Percentiles rank a stretch among this genome's conserved stretches.
These are phyloP conservation scores for Siniperca obscura DNA, from an alignment of 2,797 vertebrate species.

Conservation along the genomic window DNA sequence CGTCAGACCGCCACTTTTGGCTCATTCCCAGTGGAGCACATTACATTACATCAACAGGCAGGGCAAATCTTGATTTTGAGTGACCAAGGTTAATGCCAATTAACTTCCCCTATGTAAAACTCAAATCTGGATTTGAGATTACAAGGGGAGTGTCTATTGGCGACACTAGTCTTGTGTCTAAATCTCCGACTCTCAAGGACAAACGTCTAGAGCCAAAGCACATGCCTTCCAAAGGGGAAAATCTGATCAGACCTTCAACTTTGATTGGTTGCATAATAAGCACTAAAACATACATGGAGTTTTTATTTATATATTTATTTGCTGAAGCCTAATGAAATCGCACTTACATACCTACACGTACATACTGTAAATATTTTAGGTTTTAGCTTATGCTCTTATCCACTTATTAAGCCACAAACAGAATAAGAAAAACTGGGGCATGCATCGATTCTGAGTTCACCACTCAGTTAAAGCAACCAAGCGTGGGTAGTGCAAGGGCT, in stretches of 20 bases:
- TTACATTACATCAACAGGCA: conserved; percentile 67
- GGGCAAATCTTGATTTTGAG: conserved; percentile 62
- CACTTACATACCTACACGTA: neutral
- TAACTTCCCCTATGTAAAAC: conserved; percentile 56
- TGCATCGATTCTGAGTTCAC: neutral
- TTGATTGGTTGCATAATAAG: conserved; percentile 50
- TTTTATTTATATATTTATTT: conserved; percentile 32
- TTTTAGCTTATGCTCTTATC: neutral
- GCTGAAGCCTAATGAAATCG: neutral
- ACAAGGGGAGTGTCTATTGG: conserved; percentile 56
- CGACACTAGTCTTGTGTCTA: conserved; percentile 42
- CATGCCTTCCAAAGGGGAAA: conserved; percentile 57
- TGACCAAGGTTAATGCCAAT: conserved; percentile 61
- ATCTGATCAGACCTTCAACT: conserved; percentile 49
- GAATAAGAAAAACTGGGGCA: neutral
- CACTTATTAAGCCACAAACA: neutral
- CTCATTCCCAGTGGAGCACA: conserved; percentile 54
- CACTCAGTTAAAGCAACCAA: neutral
- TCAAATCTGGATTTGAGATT: conserved; percentile 71
- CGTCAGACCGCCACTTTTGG: conserved; percentile 34
- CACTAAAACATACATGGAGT: conserved; percentile 25
- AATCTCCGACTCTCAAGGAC: conserved; percentile 46
- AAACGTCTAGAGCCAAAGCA: conserved; percentile 51
- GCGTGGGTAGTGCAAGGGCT: neutral
- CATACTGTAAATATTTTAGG: neutral